phyloP scores from a whole-genome alignment of 1,140 invertebrate species.

The Drosophila nigromelanica region DNA sequence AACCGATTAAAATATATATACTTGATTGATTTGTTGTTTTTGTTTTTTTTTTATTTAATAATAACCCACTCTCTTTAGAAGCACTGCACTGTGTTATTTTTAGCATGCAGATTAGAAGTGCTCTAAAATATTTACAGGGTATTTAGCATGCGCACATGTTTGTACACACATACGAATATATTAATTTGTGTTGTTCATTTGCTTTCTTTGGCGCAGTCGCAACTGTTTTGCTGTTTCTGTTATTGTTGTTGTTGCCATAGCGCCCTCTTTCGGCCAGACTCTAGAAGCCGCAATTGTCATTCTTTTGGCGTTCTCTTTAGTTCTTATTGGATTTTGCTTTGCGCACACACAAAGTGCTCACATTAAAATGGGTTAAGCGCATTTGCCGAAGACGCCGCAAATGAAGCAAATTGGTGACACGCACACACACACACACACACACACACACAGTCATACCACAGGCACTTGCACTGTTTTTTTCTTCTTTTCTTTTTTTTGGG shows the following conservation, averaged over 20 bases:
- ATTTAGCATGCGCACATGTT: background rate
- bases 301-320: conserved; percentile 28
- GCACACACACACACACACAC: conserved; percentile 23
- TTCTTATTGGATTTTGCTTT: conserved; percentile 57
- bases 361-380: conserved; percentile 71
- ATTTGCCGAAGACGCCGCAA: conserved; percentile 38
- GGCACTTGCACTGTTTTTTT: conserved; percentile 68
- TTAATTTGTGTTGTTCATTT: conserved; percentile 8
- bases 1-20: too few relatives aligned
- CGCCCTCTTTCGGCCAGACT: conserved; percentile 31
- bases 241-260: conserved; percentile 7
- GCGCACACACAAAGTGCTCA: conserved; percentile 23
- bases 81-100: too few relatives aligned
- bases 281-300: conserved; percentile 30
- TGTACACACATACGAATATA: background rate
- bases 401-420: conserved; percentile 54
- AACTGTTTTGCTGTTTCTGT: conserved; percentile 3
- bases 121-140: background rate
- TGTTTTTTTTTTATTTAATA: too few relatives aligned
- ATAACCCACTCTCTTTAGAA: too few relatives aligned
- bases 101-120: background rate
- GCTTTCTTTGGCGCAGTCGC: conserved; percentile 30
- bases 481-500: conserved; percentile 12
- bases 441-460: conserved; percentile 23
- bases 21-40: too few relatives aligned